Evolutionary conservation across 2,888 invertebrate species (phyloP), one percentile per base, ranked within the genome.

Genomic region (Coelopa pilipes): DNA sequence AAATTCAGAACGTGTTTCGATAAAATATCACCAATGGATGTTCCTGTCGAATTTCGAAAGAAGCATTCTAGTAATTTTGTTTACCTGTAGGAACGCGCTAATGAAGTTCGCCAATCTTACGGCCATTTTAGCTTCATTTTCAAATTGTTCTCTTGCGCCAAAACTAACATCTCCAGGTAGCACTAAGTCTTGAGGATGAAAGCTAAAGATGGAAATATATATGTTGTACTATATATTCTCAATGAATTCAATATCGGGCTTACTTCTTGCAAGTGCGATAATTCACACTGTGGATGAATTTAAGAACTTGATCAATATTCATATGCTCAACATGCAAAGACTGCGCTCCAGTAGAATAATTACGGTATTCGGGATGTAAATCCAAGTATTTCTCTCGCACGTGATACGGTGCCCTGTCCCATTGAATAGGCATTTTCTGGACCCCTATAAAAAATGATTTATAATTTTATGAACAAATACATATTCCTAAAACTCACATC

Each of bases 41-140:
- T 34, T 46, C 47, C 70, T 55, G 34, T 34, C n/a, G 34, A 19
- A n/a, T 53, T 53, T 57, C 21, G 34, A 59, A 63, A 46, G 69
- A 75, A 75, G 63, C 72, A 17, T 59, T 17, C 4, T 3, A 4
- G 53, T 53, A 53, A n/a, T 53, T 34, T 34, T 34, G 34, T 75
- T 84, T 83, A 93, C 93, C 90, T 98, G 98, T 79, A 97, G 88
- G 87, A 97, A 99, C 57, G 96, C 95, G 84, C 97, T 97, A 79
- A 98, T 94, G 86, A 99, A 99, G 87, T 99, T 98, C 0, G 98
- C 95, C 70, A 98, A 89, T 66, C 98, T 91, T n/a, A 97, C 90
- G 2, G 98, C 99, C 93, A 97, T 97, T 87, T 96, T 94, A 0
- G 98, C 98, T 89, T 99, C 97, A 83, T 97, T 97, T 84, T 95